These are phyloP conservation scores for Amblyopsis rosae DNA, from an alignment of 2,113 vertebrate genomes.

Conservation along the genomic window DNA sequence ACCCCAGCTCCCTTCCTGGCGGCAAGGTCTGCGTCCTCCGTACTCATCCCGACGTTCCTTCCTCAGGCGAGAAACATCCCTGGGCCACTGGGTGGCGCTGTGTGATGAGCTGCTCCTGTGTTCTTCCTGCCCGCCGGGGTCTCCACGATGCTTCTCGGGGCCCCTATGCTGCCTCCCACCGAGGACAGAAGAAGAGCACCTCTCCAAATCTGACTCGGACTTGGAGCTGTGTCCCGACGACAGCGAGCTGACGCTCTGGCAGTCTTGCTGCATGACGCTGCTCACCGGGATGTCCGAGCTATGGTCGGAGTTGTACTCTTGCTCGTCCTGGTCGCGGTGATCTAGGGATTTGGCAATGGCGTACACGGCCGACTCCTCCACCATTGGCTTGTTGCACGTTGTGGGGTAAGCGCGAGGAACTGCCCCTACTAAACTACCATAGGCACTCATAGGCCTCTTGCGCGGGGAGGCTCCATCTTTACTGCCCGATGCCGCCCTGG, in stretches of 20 bases:
- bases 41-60: conserved; percentile 29
- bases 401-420: conserved; percentile 44
- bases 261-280: conserved; percentile 66
- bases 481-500: conserved; percentile 38
- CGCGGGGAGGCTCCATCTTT: conserved; percentile 46
- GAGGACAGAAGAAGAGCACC: conserved; percentile 39
- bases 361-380: conserved; percentile 32
- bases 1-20: conserved; percentile 13
- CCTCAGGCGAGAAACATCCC: conserved; percentile 48
- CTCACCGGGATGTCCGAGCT: conserved; percentile 64
- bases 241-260: conserved; percentile 70
- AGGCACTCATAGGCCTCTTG: conserved; percentile 58
- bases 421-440: conserved; percentile 59
- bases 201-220: conserved; percentile 69
- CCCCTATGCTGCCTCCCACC: conserved; percentile 27
- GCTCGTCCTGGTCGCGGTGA: conserved; percentile 44
- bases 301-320: conserved; percentile 60
- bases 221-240: conserved; percentile 78
- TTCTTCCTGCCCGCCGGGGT: background rate
- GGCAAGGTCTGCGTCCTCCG: background rate
- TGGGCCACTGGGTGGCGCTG: conserved; percentile 37
- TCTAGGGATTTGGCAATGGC: conserved; percentile 40
- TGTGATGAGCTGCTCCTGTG: conserved; percentile 37
- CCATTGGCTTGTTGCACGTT: conserved; percentile 43
- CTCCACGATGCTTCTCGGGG: background rate